A percentile compares a stretch with the other conserved stretches of the same genome.
phyloP scores from a whole-genome alignment of 2,797 vertebrate species.

The Brachyrhaphis roseni region DNA sequence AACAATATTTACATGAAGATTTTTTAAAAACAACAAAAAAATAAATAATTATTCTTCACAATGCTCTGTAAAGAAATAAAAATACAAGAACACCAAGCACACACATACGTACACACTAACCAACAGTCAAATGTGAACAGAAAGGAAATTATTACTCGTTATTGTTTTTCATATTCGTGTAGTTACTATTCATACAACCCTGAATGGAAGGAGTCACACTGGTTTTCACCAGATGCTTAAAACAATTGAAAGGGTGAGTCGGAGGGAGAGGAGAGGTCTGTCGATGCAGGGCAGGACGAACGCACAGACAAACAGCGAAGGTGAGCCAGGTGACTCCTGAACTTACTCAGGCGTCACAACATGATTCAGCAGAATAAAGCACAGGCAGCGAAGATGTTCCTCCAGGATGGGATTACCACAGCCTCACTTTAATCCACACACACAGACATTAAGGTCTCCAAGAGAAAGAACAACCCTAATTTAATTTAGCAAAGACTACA shows the following conservation, averaged over 20 bases:
- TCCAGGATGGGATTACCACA: constrained; percentile 44
- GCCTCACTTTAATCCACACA: constrained; percentile 39
- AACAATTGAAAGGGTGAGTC: constrained; percentile 78
- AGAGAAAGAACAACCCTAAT: constrained; percentile 47
- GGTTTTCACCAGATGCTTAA: constrained; percentile 77
- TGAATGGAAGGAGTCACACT: constrained; percentile 81
- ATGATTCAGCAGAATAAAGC: constrained; percentile 53
- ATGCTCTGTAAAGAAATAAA: constrained; percentile 76
- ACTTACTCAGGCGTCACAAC: constrained; percentile 44
- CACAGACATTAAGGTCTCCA: constrained; percentile 13
- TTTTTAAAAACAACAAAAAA: constrained; percentile 41
- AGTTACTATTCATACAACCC: constrained; percentile 79
- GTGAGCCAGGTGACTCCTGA: constrained; percentile 42
- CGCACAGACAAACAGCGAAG: constrained; percentile 38
- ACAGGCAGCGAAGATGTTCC: constrained; percentile 27
- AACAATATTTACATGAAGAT: constrained; percentile 85
- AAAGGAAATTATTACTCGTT: constrained; percentile 80
- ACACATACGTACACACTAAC: constrained; percentile 76
- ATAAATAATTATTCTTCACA: constrained; percentile 68
- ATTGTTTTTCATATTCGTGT: constrained; percentile 75
- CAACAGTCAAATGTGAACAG: constrained; percentile 79
- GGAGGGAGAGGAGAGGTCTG: constrained; percentile 67
- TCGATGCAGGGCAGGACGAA: constrained; percentile 50
- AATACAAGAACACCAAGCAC: constrained; percentile 78
- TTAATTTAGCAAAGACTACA: constrained; percentile 58